Evolutionary conservation across 1,140 invertebrate species (phyloP), one percentile per base, ranked within the genome.

Genomic region (Periplaneta americana): DNA sequence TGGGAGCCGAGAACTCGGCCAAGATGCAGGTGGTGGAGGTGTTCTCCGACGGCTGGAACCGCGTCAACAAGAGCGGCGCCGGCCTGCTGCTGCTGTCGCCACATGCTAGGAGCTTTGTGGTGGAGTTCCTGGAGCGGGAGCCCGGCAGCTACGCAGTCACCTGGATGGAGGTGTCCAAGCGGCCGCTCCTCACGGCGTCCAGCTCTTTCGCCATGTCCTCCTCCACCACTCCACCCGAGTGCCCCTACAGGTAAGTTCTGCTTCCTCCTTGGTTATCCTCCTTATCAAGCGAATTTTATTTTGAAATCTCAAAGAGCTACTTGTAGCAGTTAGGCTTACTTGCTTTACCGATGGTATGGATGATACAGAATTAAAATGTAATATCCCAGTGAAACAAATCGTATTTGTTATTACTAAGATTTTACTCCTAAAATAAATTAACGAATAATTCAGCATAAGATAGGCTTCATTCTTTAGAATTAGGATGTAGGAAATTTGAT

Each of bases 141-240:
- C 91, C 91, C 8, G 93, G 93, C 0, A 92, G 91, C 84, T 95
- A 95, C 85, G 89, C 90, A 9, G 92, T 95, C 34, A 93, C 92
- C 78, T 95, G 94, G 94, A 94, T 95, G 88, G 94, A 95, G 83
- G 91, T 95, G 33, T 94, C 93, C 34, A 95, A 94, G 84, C 91
- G 93, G 84, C 91, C 93, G 0, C 88, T 89, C 0, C 84, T 90
- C 22, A 88, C 88, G 15, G 90, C 90, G 22, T 88, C 89, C 33
- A 90, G 89, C 79, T 90, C 91, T 31, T 90, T 92, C 81, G 89
- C 93, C 17, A 88, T 93, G 79, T 90, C 37, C 83, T 85, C 76
- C 84, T 33, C 57, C 48, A 31, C 66, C 35, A 74, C 80, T 32
- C 66, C 90, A 18, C 90, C 93, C 17, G 93, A 94, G 75, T 95